These are phyloP conservation scores for Ariolimax columbianus DNA, from an alignment of 2,888 invertebrate species.

Conservation along the genomic window DNA sequence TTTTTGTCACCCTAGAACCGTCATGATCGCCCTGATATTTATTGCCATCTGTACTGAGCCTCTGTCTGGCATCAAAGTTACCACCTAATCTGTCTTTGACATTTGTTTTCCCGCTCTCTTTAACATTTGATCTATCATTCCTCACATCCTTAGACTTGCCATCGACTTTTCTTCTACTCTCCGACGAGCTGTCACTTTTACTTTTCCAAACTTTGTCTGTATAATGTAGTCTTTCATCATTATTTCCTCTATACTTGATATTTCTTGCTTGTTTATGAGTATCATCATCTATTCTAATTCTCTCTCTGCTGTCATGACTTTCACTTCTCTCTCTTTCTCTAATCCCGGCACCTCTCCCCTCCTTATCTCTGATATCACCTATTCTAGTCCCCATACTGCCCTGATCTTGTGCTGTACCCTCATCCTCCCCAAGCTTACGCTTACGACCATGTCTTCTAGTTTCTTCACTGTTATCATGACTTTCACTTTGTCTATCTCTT, in stretches of 20 bases:
- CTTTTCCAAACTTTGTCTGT: not conserved
- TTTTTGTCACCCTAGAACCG: not conserved
- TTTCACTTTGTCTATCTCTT: slow-evolving; percentile 17
- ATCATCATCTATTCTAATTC: not conserved
- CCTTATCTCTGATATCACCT: not conserved
- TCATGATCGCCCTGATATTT: not conserved
- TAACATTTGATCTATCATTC: not conserved
- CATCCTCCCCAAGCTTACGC: not conserved
- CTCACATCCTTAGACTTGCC: not conserved
- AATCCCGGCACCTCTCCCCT: not conserved
- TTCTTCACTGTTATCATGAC: not conserved
- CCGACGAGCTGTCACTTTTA: not conserved
- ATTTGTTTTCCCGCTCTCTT: not conserved
- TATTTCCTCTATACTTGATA: too few relatives aligned
- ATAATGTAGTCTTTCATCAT: not conserved
- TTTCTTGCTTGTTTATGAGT: not conserved
- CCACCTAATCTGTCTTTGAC: too few relatives aligned
- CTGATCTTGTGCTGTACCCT: not conserved
- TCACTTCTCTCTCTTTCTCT: not conserved
- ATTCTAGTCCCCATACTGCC: not conserved
- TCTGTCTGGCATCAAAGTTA: not conserved
- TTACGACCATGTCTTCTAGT: not conserved
- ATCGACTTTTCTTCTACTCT: not conserved
- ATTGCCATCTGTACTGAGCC: not conserved
- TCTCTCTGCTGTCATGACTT: slow-evolving; percentile 8